Evolutionary conservation across 2,888 invertebrate genomes (phyloP), one percentile per base, ranked within the genome.

Genomic region (Parnassius glacialis): DNA sequence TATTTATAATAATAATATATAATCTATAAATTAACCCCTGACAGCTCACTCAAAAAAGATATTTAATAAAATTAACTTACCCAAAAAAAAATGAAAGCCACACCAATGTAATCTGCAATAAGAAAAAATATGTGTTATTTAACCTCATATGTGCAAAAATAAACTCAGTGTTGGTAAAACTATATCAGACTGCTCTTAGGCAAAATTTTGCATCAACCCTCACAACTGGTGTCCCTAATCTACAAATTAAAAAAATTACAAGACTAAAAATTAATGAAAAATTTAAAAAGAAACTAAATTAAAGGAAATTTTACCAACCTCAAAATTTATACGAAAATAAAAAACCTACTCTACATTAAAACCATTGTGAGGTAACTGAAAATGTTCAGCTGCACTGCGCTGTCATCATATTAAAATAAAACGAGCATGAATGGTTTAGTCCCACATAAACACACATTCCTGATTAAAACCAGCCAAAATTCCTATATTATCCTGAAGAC

Each of bases 351-450:
- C 78, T 83, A 55, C 57, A 47, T 60, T 45, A 59, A 53, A 66
- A 79, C 76, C 61, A 67, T 79, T 79, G 82, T 77, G 82, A 84
- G 83, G 68, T 79, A 83, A 85, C 86, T 71, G 74, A 79, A 71
- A 79, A 83, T 83, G 80, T 81, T 90, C 90, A 83, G 90, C 76
- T 90, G 90, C 90, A 90, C 90, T 90, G 90, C 90, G 78, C 69
- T 88, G 65, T 86, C 90, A 90, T 90, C 90, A 90, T 80, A 25
- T 25, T 25, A 25, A 3, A 5, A 25, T 25, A 25, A 25, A 5
- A 25, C 25, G n/a, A n/a, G 25, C 3, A 3, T 25, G 25, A 25
- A 25, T 25, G 5, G 25, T 25, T 25, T 25, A 25, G 25, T 25
- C 25, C 25, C 5, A 5, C 3, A 5, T 25, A 25, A 25, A 25